phyloP scores from a whole-genome alignment of 35 echinoderm and acorn worm species.

The Apostichopus japonicus region DNA sequence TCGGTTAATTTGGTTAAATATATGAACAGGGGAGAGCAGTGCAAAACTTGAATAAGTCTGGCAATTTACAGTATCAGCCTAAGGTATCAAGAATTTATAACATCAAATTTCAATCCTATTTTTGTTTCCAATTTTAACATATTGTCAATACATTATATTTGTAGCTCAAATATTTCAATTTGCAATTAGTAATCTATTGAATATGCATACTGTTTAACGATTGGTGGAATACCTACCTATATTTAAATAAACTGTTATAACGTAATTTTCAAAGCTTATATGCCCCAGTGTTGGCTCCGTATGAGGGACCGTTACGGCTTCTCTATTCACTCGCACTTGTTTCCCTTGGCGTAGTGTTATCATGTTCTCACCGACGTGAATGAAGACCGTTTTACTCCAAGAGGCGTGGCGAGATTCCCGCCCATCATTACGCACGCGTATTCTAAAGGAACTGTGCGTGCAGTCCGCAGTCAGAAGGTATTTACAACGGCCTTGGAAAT shows the following conservation, averaged over 20 bases:
- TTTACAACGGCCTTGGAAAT: conserved; percentile 94
- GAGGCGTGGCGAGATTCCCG: conserved; percentile 73
- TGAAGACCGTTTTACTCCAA: conserved; percentile 93
- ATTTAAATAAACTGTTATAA: conserved; percentile 48
- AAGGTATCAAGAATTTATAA: no score
- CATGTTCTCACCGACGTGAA: conserved; percentile 64
- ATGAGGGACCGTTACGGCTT: conserved; percentile 70
- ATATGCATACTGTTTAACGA: neutral
- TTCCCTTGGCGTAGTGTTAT: conserved; percentile 82
- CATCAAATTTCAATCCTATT: no score
- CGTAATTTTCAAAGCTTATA: conserved; percentile 43
- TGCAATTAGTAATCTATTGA: no score
- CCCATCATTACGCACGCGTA: conserved; percentile 87
- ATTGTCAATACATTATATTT: no score
- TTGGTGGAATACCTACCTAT: conserved; percentile 47
- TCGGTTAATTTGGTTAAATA: no score
- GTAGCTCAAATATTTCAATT: no score
- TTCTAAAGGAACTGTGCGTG: conserved; percentile 63
- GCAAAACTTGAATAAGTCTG: no score
- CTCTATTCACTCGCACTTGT: conserved; percentile 73
- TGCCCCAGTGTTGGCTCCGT: conserved; percentile 16
- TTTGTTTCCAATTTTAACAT: no score
- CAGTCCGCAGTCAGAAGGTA: conserved; percentile 88
- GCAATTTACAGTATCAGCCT: no score
- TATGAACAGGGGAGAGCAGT: no score